Conservation (phyloP, 2,113 vertebrate genomes). For the Gadus macrocephalus region DNA sequence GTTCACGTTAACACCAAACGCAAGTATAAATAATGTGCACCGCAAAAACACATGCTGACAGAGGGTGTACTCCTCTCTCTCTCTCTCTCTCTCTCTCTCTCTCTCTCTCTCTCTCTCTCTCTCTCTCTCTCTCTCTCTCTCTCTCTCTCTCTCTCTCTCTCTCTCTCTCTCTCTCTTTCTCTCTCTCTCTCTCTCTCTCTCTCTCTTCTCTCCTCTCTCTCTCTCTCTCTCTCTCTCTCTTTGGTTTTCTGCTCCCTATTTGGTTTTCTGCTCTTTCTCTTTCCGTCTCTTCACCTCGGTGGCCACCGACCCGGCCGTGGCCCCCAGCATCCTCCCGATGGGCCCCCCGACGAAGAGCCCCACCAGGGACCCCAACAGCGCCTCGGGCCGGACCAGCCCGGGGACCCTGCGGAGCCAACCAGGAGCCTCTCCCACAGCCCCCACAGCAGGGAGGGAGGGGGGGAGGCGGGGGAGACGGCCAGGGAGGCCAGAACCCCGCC, state of each 20-base stretch:
- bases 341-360: constrained; percentile 72
- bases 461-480: constrained; percentile 19
- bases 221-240: constrained; percentile 8
- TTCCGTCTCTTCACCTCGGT: constrained; percentile 69
- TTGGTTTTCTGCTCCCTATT: constrained; percentile 53
- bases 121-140: constrained; percentile 44
- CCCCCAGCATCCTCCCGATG: constrained; percentile 61
- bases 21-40: too few relatives aligned
- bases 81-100: constrained; percentile 49
- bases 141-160: constrained; percentile 55
- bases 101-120: constrained; percentile 50
- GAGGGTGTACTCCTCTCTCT: constrained; percentile 23
- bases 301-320: constrained; percentile 71
- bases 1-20: too few relatives aligned
- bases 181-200: neutral
- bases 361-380: constrained; percentile 67
- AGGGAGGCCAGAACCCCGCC: constrained; percentile 25
- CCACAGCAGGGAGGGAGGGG: constrained; percentile 36
- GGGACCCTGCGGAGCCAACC: constrained; percentile 56
- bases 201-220: neutral
- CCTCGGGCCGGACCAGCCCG: constrained; percentile 53
- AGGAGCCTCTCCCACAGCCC: constrained; percentile 61
- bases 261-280: constrained; percentile 52
- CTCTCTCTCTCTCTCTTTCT: too few relatives aligned
- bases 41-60: too few relatives aligned